Percentiles rank a stretch among this genome's conserved stretches.
Conservation (phyloP, 2,888 invertebrate genomes). For the Laspeyria flexula region DNA sequence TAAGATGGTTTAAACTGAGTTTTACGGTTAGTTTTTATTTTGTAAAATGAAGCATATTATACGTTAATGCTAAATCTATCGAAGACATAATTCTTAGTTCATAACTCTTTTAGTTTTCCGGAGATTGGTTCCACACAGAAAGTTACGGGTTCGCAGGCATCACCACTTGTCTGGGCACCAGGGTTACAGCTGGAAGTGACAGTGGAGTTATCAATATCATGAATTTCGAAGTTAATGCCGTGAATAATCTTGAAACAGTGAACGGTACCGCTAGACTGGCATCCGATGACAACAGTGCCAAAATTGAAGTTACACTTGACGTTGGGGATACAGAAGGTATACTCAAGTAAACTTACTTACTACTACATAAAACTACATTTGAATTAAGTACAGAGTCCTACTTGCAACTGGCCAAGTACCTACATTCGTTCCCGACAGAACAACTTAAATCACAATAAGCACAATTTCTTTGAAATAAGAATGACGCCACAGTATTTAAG, state of each 20-base stretch:
- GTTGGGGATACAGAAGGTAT: conserved; percentile 55
- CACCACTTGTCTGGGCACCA: conserved; percentile 63
- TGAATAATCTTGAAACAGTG: conserved; percentile 54
- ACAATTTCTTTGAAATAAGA: no score
- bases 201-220: conserved; percentile 58
- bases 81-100: not conserved
- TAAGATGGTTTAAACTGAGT: no score
- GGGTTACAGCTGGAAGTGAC: conserved; percentile 53
- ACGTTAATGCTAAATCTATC: no score
- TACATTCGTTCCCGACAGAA: no score
- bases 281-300: conserved; percentile 59
- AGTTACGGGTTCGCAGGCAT: conserved; percentile 64
- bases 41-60: no score
- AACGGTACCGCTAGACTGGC: conserved; percentile 59
- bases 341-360: not conserved
- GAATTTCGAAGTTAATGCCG: conserved; percentile 73
- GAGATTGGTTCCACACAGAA: conserved; percentile 74
- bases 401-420: no score
- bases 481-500: no score
- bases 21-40: no score
- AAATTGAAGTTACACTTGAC: conserved; percentile 57
- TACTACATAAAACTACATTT: no score
- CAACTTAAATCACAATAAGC: no score
- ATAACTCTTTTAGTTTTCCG: conserved; percentile 66
- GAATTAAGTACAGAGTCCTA: no score